phyloP scores from a whole-genome alignment of 2,888 invertebrate genomes.

The Tubulanus polymorphus region DNA sequence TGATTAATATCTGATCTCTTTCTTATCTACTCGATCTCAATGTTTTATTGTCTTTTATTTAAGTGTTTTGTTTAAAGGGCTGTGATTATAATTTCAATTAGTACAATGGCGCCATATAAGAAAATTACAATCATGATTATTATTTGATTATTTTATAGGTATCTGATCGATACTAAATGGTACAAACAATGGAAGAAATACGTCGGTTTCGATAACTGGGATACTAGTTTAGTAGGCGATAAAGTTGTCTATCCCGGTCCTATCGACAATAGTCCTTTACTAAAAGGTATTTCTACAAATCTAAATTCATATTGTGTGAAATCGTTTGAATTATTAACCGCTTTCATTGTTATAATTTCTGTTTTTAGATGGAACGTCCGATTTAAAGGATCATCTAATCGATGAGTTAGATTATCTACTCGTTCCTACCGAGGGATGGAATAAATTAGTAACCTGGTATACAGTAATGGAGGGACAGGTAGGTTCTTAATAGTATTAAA shows the following conservation, averaged over 20 bases:
- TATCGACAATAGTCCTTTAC: slow-evolving; percentile 53
- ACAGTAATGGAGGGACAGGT: slow-evolving; percentile 45
- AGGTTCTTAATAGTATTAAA: background rate
- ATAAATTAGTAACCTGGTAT: slow-evolving; percentile 51
- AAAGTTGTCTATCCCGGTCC: slow-evolving; percentile 53
- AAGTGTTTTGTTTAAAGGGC: too few relatives aligned
- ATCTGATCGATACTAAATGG: slow-evolving; percentile 55
- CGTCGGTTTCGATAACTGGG: slow-evolving; percentile 54
- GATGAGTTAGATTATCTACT: slow-evolving; percentile 56
- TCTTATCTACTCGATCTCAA: too few relatives aligned
- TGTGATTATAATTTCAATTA: too few relatives aligned
- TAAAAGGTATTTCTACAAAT: slow-evolving; percentile 38
- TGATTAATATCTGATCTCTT: too few relatives aligned
- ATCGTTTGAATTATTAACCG: background rate
- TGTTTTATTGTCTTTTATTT: too few relatives aligned
- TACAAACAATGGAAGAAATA: slow-evolving; percentile 56
- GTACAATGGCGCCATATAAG: too few relatives aligned
- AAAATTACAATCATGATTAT: background rate
- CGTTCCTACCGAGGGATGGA: slow-evolving; percentile 56
- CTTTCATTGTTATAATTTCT: background rate
- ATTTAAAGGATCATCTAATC: slow-evolving; percentile 53
- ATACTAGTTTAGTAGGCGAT: slow-evolving; percentile 40
- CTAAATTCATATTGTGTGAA: background rate
- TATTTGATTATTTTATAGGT: slow-evolving; percentile 41
- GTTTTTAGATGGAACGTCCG: slow-evolving; percentile 20